These are phyloP conservation scores for Cydia strobilella DNA, from an alignment of 1,140 invertebrate genomes.

Conservation along the genomic window DNA sequence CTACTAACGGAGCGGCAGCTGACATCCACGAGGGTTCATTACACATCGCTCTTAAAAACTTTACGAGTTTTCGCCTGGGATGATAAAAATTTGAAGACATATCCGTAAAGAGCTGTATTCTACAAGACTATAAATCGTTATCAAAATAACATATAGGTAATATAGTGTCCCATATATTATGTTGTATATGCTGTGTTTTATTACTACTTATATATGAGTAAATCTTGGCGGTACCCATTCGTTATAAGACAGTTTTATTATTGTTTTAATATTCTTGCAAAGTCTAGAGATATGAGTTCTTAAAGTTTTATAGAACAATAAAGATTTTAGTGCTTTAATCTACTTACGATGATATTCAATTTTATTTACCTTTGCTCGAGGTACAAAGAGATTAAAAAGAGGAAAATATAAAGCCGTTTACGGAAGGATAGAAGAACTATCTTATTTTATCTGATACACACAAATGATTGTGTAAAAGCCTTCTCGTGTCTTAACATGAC, in stretches of 20 bases:
- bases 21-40: too few species aligned
- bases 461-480: too few species aligned
- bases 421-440: too few species aligned
- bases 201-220: not conserved
- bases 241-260: conserved; percentile 4
- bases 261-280: conserved; percentile 9
- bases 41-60: too few species aligned
- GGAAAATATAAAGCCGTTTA: not conserved
- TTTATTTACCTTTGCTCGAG: not conserved
- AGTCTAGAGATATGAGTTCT: conserved; percentile 1
- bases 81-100: too few species aligned
- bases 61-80: too few species aligned
- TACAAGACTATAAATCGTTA: too few species aligned
- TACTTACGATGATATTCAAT: conserved; percentile 1
- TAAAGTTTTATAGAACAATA: conserved; percentile 6
- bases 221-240: not conserved
- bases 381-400: not conserved
- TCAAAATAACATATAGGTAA: not conserved
- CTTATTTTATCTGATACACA: too few species aligned
- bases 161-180: not conserved
- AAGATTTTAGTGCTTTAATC: not conserved
- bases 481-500: too few species aligned
- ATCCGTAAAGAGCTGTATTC: too few species aligned
- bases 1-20: too few species aligned
- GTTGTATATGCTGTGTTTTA: not conserved